Base-by-base conservation (phyloP, 2,113 vertebrate species). In the Centropus bengalensis region DNA sequence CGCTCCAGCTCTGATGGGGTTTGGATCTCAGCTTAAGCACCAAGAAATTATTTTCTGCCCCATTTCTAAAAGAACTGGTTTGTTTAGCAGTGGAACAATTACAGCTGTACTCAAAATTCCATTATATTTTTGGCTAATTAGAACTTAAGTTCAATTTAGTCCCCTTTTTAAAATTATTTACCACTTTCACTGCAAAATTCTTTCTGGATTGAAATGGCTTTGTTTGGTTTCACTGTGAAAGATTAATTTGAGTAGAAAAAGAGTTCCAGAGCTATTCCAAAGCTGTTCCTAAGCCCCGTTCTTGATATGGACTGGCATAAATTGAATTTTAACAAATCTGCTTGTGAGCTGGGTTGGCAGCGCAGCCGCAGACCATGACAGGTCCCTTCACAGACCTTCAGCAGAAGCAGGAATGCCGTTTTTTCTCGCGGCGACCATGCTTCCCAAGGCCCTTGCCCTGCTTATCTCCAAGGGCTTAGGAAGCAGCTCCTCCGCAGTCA, bases 61-160 rank as follows among this genome's bases (percentile, higher is more conserved):
- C 70, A 73, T 89, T 94, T 89, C 73, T 82, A 87, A 89, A 76
- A 66, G 49, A 87, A 66, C 22, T 74, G 42, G 11, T 87, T 92
- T 82, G 62, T 96, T 89, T 87, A 89, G 69, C 2, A 42, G 74
- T 52, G 63, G 51, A 62, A 63, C n/a, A 63, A 54, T 71, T 84
- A 77, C 27, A 76, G 20, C 55, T 14, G 1, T 30, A 33, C 32
- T 63, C 26, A 75, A 60, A 58, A 88, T 78, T 86, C 78, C 52
- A 81, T 83, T 74, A 51, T n/a, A 78, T 55, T 88, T 91, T 78
- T 81, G 64, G 76, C 74, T 76, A 82, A 86, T 86, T 67, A 44
- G 30, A 93, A 20, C 36, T 74, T 14, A 51, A 51, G 8, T 90
- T 86, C 56, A 27, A 44, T 75, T 60, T 55, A 58, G 49, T 36